These are phyloP conservation scores for Xestia xanthographa DNA, from an alignment of 2,888 invertebrate genomes.

Conservation along the genomic window DNA sequence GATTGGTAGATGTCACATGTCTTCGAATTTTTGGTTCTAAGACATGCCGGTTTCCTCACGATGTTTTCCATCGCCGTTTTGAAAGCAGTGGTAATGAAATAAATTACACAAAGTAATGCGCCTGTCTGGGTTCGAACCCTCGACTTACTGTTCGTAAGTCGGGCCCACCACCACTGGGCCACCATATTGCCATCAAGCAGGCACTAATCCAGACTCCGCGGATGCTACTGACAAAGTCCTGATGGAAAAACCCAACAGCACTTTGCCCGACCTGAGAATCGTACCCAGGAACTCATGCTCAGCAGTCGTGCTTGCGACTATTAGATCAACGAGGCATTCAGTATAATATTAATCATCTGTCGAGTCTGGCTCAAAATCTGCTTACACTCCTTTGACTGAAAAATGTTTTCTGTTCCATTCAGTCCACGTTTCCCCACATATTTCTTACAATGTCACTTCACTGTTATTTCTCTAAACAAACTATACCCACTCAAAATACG, in stretches of 20 bases:
- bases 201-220: neutral
- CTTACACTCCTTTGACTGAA: neutral
- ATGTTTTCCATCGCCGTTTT: too few relatives aligned
- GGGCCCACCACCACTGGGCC: too few relatives aligned
- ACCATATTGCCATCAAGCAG: too few relatives aligned
- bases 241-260: neutral
- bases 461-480: conserved; percentile 3
- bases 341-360: neutral
- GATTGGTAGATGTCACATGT: too few relatives aligned
- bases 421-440: neutral
- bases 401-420: neutral
- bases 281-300: neutral
- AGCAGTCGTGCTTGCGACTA: neutral
- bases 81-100: too few relatives aligned
- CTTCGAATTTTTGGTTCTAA: too few relatives aligned
- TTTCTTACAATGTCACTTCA: conserved; percentile 23
- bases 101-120: too few relatives aligned
- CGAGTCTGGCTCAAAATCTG: neutral
- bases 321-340: neutral
- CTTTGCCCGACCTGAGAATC: too few relatives aligned
- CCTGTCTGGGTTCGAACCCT: too few relatives aligned
- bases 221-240: neutral
- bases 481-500: conserved; percentile 15
- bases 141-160: too few relatives aligned
- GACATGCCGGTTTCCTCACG: too few relatives aligned